Percentiles rank a stretch among this genome's conserved stretches.
These are phyloP conservation scores for Pagrus major DNA, from an alignment of 2,113 vertebrate species.

Conservation along the genomic window DNA sequence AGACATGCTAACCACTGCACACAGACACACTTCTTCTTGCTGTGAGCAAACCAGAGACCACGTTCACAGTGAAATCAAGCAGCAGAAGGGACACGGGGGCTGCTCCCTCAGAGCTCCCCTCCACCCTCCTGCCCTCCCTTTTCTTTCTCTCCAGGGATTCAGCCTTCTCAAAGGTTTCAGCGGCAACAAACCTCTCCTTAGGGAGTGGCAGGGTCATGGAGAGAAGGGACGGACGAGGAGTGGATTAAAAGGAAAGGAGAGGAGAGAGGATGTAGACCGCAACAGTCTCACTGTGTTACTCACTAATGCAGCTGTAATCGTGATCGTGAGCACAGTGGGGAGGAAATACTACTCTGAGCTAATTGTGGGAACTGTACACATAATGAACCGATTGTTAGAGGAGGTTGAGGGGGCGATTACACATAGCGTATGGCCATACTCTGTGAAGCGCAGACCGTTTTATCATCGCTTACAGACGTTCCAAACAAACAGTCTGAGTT, in stretches of 20 bases:
- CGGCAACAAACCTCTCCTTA: slow-evolving; percentile 45
- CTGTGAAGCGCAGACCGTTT: slow-evolving; percentile 57
- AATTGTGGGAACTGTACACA: slow-evolving; percentile 81
- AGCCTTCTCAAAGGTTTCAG: slow-evolving; percentile 45
- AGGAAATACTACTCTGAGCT: slow-evolving; percentile 76
- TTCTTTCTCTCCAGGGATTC: slow-evolving; percentile 27
- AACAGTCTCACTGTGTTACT: slow-evolving; percentile 38
- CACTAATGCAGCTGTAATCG: slow-evolving; percentile 54
- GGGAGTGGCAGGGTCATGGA: slow-evolving; percentile 56
- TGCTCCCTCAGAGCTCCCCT: slow-evolving; percentile 19
- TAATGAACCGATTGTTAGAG: slow-evolving; percentile 78
- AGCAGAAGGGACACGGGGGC: background rate
- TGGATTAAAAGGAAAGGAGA: slow-evolving; percentile 48
- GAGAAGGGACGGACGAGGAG: slow-evolving; percentile 27
- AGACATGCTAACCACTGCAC: slow-evolving; percentile 8
- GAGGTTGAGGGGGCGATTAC: slow-evolving; percentile 58
- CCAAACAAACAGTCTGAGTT: slow-evolving; percentile 70
- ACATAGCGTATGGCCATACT: slow-evolving; percentile 52
- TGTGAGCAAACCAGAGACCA: slow-evolving; percentile 10
- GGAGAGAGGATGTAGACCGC: slow-evolving; percentile 31
- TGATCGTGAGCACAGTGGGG: slow-evolving; percentile 38
- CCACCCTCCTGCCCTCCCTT: slow-evolving; percentile 2
- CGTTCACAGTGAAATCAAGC: slow-evolving; percentile 35
- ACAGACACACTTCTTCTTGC: slow-evolving; percentile 10
- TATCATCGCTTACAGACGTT: slow-evolving; percentile 74